phyloP scores from a whole-genome alignment of 2,888 invertebrate genomes.

The Flabesymbios commensalis region DNA sequence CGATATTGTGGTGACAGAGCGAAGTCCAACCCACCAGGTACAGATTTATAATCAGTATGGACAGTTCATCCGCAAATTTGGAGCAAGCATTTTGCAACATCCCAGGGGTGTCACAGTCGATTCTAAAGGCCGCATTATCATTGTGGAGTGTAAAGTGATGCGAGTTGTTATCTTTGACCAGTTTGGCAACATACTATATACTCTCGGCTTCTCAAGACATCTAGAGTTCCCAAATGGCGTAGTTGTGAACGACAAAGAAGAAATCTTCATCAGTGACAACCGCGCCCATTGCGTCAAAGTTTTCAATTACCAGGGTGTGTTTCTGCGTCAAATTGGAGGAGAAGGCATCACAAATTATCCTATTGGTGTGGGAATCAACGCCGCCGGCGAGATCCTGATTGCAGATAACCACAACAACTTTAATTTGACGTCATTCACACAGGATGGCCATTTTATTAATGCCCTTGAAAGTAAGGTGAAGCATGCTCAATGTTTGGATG shows the following conservation, averaged over 20 bases:
- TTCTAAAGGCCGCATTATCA: constrained; percentile 96
- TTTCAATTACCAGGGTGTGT: too few species aligned
- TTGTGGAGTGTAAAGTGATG: constrained; percentile 95
- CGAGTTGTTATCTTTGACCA: constrained; percentile 99
- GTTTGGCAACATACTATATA: constrained; percentile 93
- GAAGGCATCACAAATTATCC: too few species aligned
- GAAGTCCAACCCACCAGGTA: constrained; percentile 95
- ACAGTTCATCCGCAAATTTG: constrained; percentile 98
- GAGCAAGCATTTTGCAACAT: constrained; percentile 97
- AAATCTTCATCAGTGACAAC: constrained; percentile 99
- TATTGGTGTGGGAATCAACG: too few species aligned
- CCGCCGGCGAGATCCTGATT: too few species aligned
- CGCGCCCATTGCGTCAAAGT: constrained; percentile 97
- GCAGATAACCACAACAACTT: too few species aligned
- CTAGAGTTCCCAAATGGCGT: constrained; percentile 99
- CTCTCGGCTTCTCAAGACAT: constrained; percentile 81
- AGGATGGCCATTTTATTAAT: too few species aligned
- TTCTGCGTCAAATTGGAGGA: too few species aligned
- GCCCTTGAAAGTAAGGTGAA: too few species aligned
- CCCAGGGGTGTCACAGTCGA: constrained; percentile 99
- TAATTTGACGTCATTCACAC: too few species aligned
- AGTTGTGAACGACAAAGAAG: constrained; percentile 98
- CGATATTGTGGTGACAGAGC: constrained; percentile 97
- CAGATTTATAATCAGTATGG: constrained; percentile 98
- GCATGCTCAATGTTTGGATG: too few species aligned